Conservation (phyloP, 2,888 invertebrate species). For the Hyles lineata region DNA sequence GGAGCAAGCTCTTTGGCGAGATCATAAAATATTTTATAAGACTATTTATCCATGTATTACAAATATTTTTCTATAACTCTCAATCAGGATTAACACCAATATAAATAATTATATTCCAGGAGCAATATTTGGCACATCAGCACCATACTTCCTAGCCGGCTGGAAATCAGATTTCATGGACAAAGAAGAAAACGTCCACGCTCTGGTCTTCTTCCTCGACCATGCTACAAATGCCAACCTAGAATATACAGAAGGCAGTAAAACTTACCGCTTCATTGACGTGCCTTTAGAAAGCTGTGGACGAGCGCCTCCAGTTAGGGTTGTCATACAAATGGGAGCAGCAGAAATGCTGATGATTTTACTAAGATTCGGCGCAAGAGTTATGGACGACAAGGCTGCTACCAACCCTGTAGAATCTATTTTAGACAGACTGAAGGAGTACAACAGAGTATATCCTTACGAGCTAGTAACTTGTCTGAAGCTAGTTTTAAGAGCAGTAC, state of each 20-base stretch:
- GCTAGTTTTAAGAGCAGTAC: constrained; percentile 87
- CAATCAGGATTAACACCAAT: neutral
- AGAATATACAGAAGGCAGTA: constrained; percentile 77
- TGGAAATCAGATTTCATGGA: constrained; percentile 94
- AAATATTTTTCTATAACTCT: neutral
- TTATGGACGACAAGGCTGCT: constrained; percentile 84
- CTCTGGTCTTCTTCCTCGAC: constrained; percentile 90
- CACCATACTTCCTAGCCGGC: constrained; percentile 92
- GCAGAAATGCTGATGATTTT: constrained; percentile 91
- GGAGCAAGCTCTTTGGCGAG: no score
- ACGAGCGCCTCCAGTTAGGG: constrained; percentile 88
- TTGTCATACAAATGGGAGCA: constrained; percentile 89
- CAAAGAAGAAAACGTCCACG: constrained; percentile 91
- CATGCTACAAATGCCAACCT: constrained; percentile 89
- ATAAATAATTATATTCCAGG: constrained; percentile 82
- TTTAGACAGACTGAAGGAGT: constrained; percentile 87
- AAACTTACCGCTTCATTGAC: constrained; percentile 87
- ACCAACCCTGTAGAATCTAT: constrained; percentile 87
- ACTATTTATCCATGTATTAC: neutral
- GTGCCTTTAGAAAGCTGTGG: constrained; percentile 93
- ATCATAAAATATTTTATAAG: no score
- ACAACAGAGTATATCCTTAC: constrained; percentile 87
- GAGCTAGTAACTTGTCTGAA: constrained; percentile 89
- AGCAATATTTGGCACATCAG: constrained; percentile 92
- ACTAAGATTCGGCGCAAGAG: constrained; percentile 88